Base-by-base conservation (phyloP, 1,140 invertebrate species). In the Mya arenaria region DNA sequence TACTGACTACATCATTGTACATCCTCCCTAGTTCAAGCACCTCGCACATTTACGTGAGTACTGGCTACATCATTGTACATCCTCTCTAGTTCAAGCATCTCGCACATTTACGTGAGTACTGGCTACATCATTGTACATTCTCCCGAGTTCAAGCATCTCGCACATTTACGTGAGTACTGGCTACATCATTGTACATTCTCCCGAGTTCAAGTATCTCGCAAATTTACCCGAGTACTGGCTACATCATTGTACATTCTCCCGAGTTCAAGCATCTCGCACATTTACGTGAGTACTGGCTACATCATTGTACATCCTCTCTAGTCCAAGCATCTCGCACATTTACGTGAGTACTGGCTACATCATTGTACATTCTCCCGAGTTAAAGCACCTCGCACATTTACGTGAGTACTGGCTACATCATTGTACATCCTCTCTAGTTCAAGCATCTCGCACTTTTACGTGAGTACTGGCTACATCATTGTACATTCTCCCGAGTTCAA, bases 351-450 rank as follows among this genome's bases (percentile, higher is more conserved):
- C 19, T 10, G 41, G 19, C 10, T 10, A 10, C 10, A 10, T 10
- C 19, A 44, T 44, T 44, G 41, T 44, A 44, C 41, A 44, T 19
- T 19, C 41, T 44, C 41, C 10, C 10, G 19, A 19, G 10, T 44
- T 10, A 10, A 19, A 44, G 10, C 10, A 44, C 19, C 10, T 44
- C 41, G 19, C 10, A 10, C 10, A 10, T 44, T 19, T 44, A 44
- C 19, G 41, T n/a, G n/a, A n/a, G n/a, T n/a, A n/a, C n/a, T n/a
- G n/a, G n/a, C n/a, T n/a, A n/a, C n/a, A 77, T 77, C 0, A 41
- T 65, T 25, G n/a, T 77, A 32, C 44, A 77, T 52, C 32, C 65
- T 62, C 73, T 60, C 37, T 58, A 77, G 30, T 73, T 73, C 32
- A 77, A 77, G 41, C 44, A 65, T 17, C 73, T 41, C 28, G 28